Conservation (phyloP, 2,888 invertebrate genomes). For the Ectemnius cavifrons region DNA sequence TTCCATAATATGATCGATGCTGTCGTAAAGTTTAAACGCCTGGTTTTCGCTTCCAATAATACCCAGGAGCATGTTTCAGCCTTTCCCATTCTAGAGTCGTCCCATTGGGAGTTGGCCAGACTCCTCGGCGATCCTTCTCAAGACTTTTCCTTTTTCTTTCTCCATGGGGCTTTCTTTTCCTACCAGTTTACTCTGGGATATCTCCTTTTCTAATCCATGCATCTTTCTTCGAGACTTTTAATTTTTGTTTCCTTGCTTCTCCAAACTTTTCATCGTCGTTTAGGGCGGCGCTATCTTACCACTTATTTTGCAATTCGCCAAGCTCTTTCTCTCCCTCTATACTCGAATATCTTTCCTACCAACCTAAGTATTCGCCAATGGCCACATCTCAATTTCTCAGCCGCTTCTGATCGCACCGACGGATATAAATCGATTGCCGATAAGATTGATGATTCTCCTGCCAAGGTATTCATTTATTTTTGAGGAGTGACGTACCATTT, state of each 20-base stretch:
- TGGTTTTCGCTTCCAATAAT: background rate
- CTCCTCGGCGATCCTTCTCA: background rate
- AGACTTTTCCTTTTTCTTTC: background rate
- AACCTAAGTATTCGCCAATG: too few species aligned
- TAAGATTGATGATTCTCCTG: conserved; percentile 51
- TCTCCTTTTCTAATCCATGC: too few species aligned
- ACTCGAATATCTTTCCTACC: too few species aligned
- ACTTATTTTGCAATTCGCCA: too few species aligned
- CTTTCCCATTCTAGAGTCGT: background rate
- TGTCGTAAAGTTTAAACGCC: background rate
- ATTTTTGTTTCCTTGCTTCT: too few species aligned
- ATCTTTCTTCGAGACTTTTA: too few species aligned
- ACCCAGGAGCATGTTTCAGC: conserved; percentile 1
- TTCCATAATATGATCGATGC: background rate
- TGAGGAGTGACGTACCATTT: conserved; percentile 52
- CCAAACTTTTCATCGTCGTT: too few species aligned
- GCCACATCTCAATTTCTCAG: background rate
- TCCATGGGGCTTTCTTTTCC: background rate
- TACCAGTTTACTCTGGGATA: background rate
- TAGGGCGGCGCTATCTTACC: too few species aligned
- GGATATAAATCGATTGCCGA: conserved; percentile 50
- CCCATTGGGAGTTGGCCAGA: background rate
- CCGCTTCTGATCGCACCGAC: conserved; percentile 1
- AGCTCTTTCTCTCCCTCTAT: too few species aligned
- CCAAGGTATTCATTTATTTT: conserved; percentile 57